Percentiles rank a stretch among this genome's conserved stretches.
phyloP scores from a whole-genome alignment of 1,140 invertebrate genomes.

The Macrobrachium nipponense region DNA sequence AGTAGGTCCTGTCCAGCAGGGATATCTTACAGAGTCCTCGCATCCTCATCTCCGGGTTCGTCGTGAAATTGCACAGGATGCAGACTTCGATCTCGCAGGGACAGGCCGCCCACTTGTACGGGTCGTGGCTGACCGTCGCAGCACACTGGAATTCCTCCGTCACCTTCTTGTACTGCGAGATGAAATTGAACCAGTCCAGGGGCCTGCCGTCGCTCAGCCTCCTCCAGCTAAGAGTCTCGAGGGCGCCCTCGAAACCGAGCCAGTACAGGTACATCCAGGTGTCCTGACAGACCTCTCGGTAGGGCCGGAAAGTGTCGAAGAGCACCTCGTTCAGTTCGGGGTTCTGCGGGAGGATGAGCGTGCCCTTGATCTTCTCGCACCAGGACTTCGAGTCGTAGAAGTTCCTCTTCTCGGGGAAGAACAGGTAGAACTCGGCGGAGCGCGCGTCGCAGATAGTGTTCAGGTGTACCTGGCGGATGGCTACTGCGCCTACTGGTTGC shows the following conservation, averaged over 20 bases:
- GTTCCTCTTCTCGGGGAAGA: constrained; percentile 40
- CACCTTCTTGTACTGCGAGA: constrained; percentile 26
- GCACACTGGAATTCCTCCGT: constrained; percentile 45
- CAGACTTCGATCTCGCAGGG: constrained; percentile 44
- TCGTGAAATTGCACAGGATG: constrained; percentile 42
- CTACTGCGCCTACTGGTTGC: neutral
- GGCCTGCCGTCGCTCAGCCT: constrained; percentile 9
- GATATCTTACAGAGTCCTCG: constrained; percentile 39
- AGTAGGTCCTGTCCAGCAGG: constrained; percentile 17
- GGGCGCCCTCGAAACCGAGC: constrained; percentile 22
- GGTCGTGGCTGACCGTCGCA: constrained; percentile 38
- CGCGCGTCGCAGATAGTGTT: neutral
- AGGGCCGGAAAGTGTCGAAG: constrained; percentile 7
- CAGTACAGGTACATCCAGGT: constrained; percentile 48
- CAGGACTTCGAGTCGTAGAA: constrained; percentile 31
- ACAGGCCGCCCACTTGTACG: constrained; percentile 43
- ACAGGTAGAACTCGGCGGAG: constrained; percentile 35
- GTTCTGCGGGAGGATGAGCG: constrained; percentile 40
- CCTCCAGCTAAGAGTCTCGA: constrained; percentile 3
- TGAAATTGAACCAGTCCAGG: constrained; percentile 22
- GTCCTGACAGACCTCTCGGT: constrained; percentile 34
- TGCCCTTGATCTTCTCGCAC: constrained; percentile 38
- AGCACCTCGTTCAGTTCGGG: constrained; percentile 2
- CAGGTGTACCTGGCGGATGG: neutral
- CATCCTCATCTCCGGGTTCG: constrained; percentile 32